phyloP scores from a whole-genome alignment of 1,140 invertebrate genomes.

The Platyura marginata region DNA sequence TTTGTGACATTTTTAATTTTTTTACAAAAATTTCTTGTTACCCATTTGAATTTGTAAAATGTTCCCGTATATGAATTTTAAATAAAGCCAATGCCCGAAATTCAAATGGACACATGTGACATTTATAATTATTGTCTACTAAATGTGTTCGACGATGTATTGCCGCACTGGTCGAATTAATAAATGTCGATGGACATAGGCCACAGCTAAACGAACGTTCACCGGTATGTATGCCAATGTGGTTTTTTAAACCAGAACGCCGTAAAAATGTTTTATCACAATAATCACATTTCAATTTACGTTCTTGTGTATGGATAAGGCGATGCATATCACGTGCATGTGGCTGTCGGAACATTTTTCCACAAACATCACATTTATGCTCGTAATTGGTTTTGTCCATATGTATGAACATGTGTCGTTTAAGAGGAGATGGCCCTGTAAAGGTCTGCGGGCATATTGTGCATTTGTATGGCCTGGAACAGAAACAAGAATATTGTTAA shows the following conservation, averaged over 20 bases:
- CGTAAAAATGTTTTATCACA: not conserved
- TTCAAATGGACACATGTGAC: not conserved
- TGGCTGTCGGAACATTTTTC: not conserved
- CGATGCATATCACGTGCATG: not conserved
- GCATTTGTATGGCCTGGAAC: not conserved
- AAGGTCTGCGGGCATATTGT: not conserved
- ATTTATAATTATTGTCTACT: not conserved
- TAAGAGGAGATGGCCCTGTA: not conserved
- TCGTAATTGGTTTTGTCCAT: not conserved
- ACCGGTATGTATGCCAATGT: not conserved
- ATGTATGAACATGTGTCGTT: not conserved
- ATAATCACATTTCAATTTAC: not conserved
- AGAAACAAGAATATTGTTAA: no score
- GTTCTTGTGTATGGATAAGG: not conserved
- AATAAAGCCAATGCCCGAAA: not conserved
- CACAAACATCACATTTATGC: not conserved
- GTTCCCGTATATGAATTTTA: not conserved
- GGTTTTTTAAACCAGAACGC: not conserved
- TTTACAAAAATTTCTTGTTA: no score
- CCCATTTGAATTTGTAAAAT: no score
- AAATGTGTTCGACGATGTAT: not conserved
- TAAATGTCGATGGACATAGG: not conserved
- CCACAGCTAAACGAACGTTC: not conserved
- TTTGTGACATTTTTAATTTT: no score
- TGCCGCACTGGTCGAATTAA: not conserved